Evolutionary conservation across 2,797 vertebrate genomes (phyloP).

Genomic region (Characodon lateralis): DNA sequence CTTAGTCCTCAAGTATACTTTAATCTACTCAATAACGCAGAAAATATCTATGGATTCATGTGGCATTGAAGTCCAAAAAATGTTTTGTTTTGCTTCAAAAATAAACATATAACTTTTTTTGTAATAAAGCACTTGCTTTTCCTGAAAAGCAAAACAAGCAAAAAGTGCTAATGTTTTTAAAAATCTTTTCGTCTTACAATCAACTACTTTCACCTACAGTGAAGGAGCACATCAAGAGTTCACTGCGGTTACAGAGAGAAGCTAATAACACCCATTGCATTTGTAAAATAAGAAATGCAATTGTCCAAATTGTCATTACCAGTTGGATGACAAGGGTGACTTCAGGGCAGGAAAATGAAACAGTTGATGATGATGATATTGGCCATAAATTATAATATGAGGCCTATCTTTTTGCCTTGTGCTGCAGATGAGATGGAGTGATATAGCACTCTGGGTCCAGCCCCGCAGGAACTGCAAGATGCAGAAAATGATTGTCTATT

Average conservation of each 20-base stretch:
- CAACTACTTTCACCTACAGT: slow-evolving; percentile 7
- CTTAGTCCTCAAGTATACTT: slow-evolving; percentile 22
- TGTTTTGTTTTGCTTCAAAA: neutral
- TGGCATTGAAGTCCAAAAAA: neutral
- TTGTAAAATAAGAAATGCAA: slow-evolving; percentile 48
- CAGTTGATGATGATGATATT: slow-evolving; percentile 59
- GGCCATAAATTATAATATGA: slow-evolving; percentile 57
- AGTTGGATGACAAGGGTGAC: slow-evolving; percentile 48
- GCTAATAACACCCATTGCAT: slow-evolving; percentile 50
- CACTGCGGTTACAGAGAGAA: slow-evolving; percentile 22
- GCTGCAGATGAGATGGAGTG: slow-evolving; percentile 48
- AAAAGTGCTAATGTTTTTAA: neutral
- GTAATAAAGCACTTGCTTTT: neutral
- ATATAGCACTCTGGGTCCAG: slow-evolving; percentile 39
- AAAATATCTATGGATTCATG: neutral
- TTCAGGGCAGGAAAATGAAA: slow-evolving; percentile 56
- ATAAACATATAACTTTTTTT: neutral
- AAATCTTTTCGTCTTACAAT: neutral
- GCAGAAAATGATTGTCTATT: slow-evolving; percentile 53
- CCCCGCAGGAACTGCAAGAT: slow-evolving; percentile 29
- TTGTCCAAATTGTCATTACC: slow-evolving; percentile 59
- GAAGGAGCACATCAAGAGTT: slow-evolving; percentile 21
- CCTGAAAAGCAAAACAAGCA: neutral
- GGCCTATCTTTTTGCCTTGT: slow-evolving; percentile 45
- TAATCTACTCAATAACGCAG: slow-evolving; percentile 28